Percentiles rank a stretch among this genome's conserved stretches.
phyloP scores from a whole-genome alignment of 92 coral and sea anemone species.

The Porites divaricata region DNA sequence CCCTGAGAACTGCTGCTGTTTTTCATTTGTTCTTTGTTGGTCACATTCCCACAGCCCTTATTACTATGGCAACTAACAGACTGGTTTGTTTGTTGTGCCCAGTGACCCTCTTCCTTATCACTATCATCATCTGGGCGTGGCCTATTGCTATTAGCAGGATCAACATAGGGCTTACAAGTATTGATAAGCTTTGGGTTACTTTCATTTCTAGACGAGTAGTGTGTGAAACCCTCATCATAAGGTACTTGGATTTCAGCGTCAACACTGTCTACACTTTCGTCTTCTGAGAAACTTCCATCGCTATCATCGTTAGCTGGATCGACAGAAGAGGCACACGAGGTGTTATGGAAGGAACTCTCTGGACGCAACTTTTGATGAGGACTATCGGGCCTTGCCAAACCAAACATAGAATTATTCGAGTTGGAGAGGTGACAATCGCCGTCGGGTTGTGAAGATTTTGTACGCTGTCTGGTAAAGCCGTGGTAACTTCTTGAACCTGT shows the following conservation, averaged over 20 bases:
- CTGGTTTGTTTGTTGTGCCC: conserved; percentile 3
- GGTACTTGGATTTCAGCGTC: not conserved
- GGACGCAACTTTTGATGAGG: conserved; percentile 67
- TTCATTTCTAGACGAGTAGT: not conserved
- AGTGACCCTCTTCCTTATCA: conserved; percentile 34
- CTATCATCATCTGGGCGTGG: conserved; percentile 7
- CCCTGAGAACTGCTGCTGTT: conserved; percentile 14
- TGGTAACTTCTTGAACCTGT: conserved; percentile 28
- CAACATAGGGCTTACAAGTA: conserved; percentile 51
- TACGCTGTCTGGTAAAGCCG: conserved; percentile 15
- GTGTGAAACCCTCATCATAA: not conserved
- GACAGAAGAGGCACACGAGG: conserved; percentile 68
- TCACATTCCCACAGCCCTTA: not conserved
- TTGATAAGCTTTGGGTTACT: not conserved
- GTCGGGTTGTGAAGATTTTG: not conserved
- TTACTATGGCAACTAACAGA: conserved; percentile 10
- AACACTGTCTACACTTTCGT: conserved; percentile 29
- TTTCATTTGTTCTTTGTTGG: not conserved
- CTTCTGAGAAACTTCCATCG: conserved; percentile 41
- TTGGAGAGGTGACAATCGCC: conserved; percentile 15
- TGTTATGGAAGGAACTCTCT: conserved; percentile 75
- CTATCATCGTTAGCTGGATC: conserved; percentile 26
- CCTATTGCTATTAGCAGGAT: not conserved
- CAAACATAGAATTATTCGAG: not conserved
- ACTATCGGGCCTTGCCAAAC: conserved; percentile 46